Evolutionary conservation across 2,113 vertebrate genomes (phyloP).

Genomic region (Percina caprodes): DNA sequence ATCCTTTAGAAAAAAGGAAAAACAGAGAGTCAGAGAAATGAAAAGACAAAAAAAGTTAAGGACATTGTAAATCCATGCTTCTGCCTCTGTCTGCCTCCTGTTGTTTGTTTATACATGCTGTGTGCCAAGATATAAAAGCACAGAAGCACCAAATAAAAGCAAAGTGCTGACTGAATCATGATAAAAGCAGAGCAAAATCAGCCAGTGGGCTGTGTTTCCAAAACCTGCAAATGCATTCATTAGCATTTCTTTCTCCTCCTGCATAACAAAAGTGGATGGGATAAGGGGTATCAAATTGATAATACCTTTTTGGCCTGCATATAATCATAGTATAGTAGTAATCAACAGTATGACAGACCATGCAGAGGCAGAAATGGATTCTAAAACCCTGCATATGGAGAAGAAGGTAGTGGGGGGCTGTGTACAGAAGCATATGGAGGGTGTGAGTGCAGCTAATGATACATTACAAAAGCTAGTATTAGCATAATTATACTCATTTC

Average conservation of each 20-base stretch:
- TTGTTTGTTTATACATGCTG: conserved; percentile 55
- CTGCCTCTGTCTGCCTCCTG: conserved; percentile 45
- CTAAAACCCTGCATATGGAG: conserved; percentile 42
- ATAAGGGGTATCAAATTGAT: conserved; percentile 47
- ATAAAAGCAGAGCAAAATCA: conserved; percentile 54
- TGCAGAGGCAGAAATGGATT: conserved; percentile 52
- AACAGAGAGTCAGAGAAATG: conserved; percentile 15
- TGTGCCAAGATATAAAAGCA: conserved; percentile 66
- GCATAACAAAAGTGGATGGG: conserved; percentile 28
- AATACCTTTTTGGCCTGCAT: conserved; percentile 57
- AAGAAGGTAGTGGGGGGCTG: conserved; percentile 19
- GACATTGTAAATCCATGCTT: conserved; percentile 57
- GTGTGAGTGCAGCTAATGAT: conserved; percentile 76
- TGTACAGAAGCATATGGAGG: conserved; percentile 54
- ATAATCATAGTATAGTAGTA: conserved; percentile 43
- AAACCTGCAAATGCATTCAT: conserved; percentile 60
- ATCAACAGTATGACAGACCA: conserved; percentile 36
- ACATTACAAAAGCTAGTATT: conserved; percentile 75
- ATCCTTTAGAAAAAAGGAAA: conserved; percentile 80
- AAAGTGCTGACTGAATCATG: conserved; percentile 64
- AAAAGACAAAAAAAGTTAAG: conserved; percentile 38
- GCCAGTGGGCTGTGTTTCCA: conserved; percentile 46
- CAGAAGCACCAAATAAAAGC: conserved; percentile 67
- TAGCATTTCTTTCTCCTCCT: conserved; percentile 50
- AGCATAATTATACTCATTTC: conserved; percentile 79